These are phyloP conservation scores for Tenthredo mesomela DNA, from an alignment of 2,888 invertebrate species.

Conservation along the genomic window DNA sequence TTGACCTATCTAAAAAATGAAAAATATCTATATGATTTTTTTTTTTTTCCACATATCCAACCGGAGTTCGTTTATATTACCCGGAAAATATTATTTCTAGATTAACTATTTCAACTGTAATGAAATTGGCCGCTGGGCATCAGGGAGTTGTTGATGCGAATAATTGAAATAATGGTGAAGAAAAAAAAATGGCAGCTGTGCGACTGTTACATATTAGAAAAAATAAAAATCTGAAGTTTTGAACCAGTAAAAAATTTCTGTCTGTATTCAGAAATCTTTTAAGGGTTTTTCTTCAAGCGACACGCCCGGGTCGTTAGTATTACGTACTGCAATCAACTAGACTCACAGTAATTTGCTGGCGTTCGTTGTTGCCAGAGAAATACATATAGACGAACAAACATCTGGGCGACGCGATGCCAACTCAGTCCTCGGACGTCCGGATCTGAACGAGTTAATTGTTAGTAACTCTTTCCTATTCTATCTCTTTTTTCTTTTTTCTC, in stretches of 20 bases:
- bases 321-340: constrained; percentile 24
- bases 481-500: neutral
- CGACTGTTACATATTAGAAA: too few species aligned
- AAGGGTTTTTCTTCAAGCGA: neutral
- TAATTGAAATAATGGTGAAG: neutral
- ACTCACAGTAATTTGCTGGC: neutral
- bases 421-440: neutral
- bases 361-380: neutral
- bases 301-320: neutral
- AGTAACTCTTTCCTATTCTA: neutral
- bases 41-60: neutral
- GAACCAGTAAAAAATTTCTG: neutral
- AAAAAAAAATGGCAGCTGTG: neutral
- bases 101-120: too few species aligned
- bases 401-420: neutral
- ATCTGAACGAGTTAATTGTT: constrained; percentile 1
- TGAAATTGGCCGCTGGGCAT: too few species aligned
- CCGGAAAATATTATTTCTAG: neutral
- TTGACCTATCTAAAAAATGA: neutral
- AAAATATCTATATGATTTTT: neutral
- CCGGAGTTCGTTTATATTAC: neutral
- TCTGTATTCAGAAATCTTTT: neutral
- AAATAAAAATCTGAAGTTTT: neutral
- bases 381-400: neutral
- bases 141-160: neutral